Base-by-base conservation (phyloP, 2,888 invertebrate genomes). In the Cheilosia soror region DNA sequence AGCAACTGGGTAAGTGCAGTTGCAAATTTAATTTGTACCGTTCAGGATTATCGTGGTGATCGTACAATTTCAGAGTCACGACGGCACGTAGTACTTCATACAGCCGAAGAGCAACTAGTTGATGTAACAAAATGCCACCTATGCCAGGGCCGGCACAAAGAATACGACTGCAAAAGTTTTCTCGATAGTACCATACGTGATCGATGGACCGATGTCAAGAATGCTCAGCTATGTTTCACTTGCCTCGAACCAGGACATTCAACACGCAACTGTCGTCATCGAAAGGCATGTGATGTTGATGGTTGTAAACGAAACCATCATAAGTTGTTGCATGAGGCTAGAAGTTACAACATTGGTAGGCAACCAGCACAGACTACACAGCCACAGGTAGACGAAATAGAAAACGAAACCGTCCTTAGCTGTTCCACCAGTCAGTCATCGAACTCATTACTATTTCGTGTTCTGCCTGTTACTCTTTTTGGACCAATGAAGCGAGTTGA, bases 1-100 rank as follows among this genome's bases (percentile, higher is more conserved):
- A 85, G 87, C 49, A 55, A 58, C 0, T 82, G 76, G 81, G 7
- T 87, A 51, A 78, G 71, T 66, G 72, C 77, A 62, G 31, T 81
- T 27, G 80, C 83, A 25, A 83, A 78, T 20, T 31, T 83, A 5
- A 69, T 87, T 65, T 84, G 84, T 53, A 42, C 47, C 20, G 65
- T 84, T 20, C 63, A 68, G 65, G 51, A 47, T 15, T 15, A 47
- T 2, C 13, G 4, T 53, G 25, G 20, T 25, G 25, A n/a, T 15
- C 27, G 29, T 29, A 53, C 13, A 53, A 29, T 27, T 53, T 53
- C 29, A 29, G 27, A 27, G 27, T 15, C 53, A 11, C 27, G 13
- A 13, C 53, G 27, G n/a, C 47, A 9, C 7, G 47, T 63, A n/a
- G 2, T 63, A 7, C 62, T 27, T 60, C 33, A 33, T 33, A 33